A percentile compares a stretch with the other conserved stretches of the same genome.
These are phyloP conservation scores for Sipunculus nudus DNA, from an alignment of 2,888 invertebrate species.

Conservation along the genomic window DNA sequence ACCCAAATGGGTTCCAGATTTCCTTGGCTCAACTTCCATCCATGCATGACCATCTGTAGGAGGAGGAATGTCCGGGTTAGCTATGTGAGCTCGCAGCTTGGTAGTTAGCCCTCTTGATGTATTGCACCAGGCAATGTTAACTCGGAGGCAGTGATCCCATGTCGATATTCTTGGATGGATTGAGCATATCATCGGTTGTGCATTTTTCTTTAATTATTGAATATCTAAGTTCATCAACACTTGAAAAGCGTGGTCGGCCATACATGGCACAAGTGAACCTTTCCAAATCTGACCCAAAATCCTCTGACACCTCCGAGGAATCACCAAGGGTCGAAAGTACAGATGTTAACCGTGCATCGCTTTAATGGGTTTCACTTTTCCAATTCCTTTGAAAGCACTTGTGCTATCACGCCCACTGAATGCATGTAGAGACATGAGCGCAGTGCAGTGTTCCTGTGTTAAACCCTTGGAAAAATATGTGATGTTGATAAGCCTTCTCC, in stretches of 20 bases:
- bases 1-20: no score
- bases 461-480: conserved; percentile 7
- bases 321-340: background rate
- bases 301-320: conserved; percentile 12
- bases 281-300: conserved; percentile 12
- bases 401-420: conserved; percentile 23
- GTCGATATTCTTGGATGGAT: conserved; percentile 10
- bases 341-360: background rate
- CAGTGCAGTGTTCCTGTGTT: conserved; percentile 7
- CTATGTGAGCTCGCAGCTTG: conserved; percentile 1
- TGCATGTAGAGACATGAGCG: conserved; percentile 23
- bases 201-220: conserved; percentile 2
- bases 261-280: conserved; percentile 22
- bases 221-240: conserved; percentile 6
- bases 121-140: conserved; percentile 10
- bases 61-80: conserved; percentile 1
- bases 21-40: no score
- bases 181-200: background rate
- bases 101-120: conserved; percentile 14
- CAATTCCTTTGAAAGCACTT: conserved; percentile 24
- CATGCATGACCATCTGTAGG: no score
- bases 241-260: background rate
- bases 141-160: conserved; percentile 11
- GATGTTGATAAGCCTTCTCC: conserved; percentile 16
- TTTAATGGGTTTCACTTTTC: conserved; percentile 19